Conservation (phyloP, 2,797 vertebrate genomes). For the Alca torda region DNA sequence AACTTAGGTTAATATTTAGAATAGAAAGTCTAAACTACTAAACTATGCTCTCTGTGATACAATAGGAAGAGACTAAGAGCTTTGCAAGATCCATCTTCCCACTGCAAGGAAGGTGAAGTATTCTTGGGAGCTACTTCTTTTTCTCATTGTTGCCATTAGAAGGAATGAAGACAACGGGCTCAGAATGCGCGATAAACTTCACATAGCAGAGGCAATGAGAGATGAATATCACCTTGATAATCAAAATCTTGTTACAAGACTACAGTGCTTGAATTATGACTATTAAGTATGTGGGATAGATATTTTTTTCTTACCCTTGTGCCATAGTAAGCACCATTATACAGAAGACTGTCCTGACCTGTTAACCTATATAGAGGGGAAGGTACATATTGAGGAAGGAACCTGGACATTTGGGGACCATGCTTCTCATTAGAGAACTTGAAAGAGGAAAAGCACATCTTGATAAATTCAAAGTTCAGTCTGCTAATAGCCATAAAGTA, state of each 20-base stretch:
- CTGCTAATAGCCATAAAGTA: neutral
- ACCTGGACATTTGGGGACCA: neutral
- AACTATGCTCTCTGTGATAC: neutral
- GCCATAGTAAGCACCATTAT: neutral
- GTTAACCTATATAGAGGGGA: neutral
- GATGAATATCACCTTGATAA: neutral
- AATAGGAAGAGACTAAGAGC: neutral
- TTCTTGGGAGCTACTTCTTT: neutral
- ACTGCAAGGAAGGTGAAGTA: neutral
- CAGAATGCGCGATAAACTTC: neutral
- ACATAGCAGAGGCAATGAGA: neutral
- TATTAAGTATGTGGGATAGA: neutral
- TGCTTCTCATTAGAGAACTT: neutral
- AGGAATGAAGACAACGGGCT: neutral
- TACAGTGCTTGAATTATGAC: neutral
- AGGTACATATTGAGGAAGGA: neutral
- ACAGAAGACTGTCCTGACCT: neutral
- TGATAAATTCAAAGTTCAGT: neutral
- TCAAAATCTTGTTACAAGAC: neutral
- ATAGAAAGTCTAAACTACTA: neutral
- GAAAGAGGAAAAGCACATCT: neutral
- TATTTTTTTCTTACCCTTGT: neutral
- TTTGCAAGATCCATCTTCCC: neutral
- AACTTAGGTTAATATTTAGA: neutral
- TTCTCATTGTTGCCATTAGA: neutral